phyloP scores from a whole-genome alignment of 2,797 vertebrate species.

The Lepidocolaptes lacrymiger region DNA sequence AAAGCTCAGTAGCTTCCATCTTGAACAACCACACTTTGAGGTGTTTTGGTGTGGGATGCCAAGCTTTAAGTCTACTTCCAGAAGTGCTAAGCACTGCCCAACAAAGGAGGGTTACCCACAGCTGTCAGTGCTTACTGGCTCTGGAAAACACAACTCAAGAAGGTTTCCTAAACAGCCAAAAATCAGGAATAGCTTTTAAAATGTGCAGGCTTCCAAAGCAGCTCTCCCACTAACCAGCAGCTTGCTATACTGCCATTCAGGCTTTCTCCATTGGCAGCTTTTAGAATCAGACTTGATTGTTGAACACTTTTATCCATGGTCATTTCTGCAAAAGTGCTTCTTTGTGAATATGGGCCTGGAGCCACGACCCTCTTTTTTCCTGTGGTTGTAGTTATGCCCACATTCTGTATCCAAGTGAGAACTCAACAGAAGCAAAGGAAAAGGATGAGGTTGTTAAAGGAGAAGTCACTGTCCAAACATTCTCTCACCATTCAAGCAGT shows the following conservation, averaged over 20 bases:
- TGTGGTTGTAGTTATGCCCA: background rate
- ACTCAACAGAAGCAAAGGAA: background rate
- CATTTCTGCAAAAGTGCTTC: background rate
- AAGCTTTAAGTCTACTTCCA: background rate
- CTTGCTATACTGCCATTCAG: background rate
- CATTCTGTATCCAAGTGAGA: background rate
- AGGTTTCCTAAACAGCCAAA: background rate
- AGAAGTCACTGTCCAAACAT: background rate
- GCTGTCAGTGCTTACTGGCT: background rate
- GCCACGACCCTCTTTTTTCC: background rate
- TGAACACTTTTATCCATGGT: background rate
- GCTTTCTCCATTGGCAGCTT: background rate
- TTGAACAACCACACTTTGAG: background rate
- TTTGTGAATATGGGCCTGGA: background rate
- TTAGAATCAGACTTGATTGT: background rate
- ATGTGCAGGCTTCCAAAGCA: background rate
- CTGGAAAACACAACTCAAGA: background rate
- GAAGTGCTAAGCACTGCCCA: background rate
- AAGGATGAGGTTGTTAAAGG: background rate
- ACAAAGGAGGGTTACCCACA: background rate
- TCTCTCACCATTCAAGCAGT: background rate
- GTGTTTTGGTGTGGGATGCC: background rate
- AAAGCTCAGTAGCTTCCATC: background rate
- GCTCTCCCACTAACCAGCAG: background rate
- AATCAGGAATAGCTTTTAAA: background rate